These are phyloP conservation scores for Pseudoatta argentina DNA, from an alignment of 1,140 invertebrate species.

Conservation along the genomic window DNA sequence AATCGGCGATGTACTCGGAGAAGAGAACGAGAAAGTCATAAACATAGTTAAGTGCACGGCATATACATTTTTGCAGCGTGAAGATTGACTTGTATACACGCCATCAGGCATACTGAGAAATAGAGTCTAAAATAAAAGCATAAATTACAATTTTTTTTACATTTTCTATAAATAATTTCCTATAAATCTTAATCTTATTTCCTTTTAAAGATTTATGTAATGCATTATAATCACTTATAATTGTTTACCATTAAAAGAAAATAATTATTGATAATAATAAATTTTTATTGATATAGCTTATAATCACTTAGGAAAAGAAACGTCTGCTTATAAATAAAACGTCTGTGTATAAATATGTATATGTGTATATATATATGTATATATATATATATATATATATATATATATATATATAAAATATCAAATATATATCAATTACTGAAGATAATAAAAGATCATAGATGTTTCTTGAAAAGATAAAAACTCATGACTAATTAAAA, in stretches of 20 bases:
- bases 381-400: too few relatives aligned
- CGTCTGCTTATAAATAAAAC: not conserved
- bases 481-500: not conserved
- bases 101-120: not conserved
- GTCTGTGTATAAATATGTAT: not conserved
- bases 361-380: too few relatives aligned
- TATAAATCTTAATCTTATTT: too few relatives aligned
- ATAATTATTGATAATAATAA: not conserved
- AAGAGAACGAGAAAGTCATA: conserved; percentile 4
- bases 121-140: not conserved
- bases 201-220: not conserved
- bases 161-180: not conserved
- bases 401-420: too few relatives aligned
- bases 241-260: not conserved
- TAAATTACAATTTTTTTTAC: not conserved
- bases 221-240: not conserved
- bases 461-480: not conserved
- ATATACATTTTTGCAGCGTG: conserved; percentile 21
- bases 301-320: not conserved
- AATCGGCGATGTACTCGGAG: not conserved
- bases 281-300: too few relatives aligned
- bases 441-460: not conserved
- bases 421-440: conserved; percentile 1
- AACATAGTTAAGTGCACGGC: conserved; percentile 16
- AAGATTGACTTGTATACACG: not conserved